Percentiles rank a stretch among this genome's conserved stretches.
These are phyloP conservation scores for Cotesia congregata DNA, from an alignment of 2,888 invertebrate species.

Conservation along the genomic window DNA sequence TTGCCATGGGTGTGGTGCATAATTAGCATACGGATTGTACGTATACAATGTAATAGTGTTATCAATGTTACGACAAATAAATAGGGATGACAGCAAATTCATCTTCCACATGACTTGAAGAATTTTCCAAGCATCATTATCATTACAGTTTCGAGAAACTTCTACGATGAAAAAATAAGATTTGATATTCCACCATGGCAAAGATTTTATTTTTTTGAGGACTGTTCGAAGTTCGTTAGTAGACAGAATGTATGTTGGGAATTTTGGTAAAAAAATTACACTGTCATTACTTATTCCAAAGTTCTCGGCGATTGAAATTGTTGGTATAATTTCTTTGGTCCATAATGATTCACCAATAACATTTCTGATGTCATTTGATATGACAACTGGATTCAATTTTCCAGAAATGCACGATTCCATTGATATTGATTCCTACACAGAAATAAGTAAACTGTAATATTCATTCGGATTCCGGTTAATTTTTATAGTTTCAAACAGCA, in stretches of 20 bases:
- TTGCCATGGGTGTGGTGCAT: constrained; percentile 5
- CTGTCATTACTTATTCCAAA: too few relatives aligned
- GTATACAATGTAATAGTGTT: not conserved
- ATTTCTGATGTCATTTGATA: too few relatives aligned
- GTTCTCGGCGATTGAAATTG: too few relatives aligned
- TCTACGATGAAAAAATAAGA: constrained; percentile 6
- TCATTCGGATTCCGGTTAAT: too few relatives aligned
- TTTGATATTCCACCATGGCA: constrained; percentile 11
- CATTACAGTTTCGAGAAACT: not conserved
- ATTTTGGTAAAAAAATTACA: not conserved
- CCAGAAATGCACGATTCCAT: not conserved
- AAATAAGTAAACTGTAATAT: too few relatives aligned
- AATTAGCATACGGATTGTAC: constrained; percentile 13
- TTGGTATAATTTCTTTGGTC: too few relatives aligned
- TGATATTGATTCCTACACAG: not conserved
- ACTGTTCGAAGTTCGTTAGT: not conserved
- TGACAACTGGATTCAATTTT: too few relatives aligned
- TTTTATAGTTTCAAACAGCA: too few relatives aligned
- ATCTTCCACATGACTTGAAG: not conserved
- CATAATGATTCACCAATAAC: too few relatives aligned
- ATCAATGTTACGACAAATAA: not conserved
- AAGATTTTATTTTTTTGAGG: constrained; percentile 9
- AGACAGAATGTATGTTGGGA: not conserved
- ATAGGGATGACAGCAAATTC: constrained; percentile 11
- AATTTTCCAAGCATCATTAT: not conserved